Base-by-base conservation (phyloP, 2,797 vertebrate species). In the Protonibea diacanthus region DNA sequence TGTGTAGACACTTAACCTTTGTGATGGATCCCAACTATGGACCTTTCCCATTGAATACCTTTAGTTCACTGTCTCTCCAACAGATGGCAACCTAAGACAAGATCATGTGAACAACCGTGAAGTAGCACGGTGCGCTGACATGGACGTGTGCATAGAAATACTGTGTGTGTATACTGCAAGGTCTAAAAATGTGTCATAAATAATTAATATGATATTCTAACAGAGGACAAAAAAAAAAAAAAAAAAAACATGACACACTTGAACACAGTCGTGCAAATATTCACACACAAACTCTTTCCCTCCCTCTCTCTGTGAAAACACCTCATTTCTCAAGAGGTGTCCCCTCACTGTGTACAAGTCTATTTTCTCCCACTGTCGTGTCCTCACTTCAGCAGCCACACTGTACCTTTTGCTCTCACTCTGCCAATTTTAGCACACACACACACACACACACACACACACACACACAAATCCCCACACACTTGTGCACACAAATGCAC, bases 331-430 rank as follows among this genome's bases (percentile, higher is more conserved):
- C 85, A 74, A 66, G 81, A 81, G 76, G 72, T 38, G 1, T 73
- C 51, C 62, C 52, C 68, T 60, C 10, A 27, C 73, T 72, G 53
- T 83, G 51, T 63, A 76, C 68, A 48, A 48, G 59, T 83, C 81
- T 83, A 70, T 89, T 85, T 88, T 71, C 73, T 84, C 44, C 71
- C 40, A 38, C 76, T 75, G 78, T 88, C 86, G 83, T 78, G 77
- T 86, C 77, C 67, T 83, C 89, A 82, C 86, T 78, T 81, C 81
- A 74, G 63, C 80, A 76, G 70, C 76, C 77, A 49, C 63, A 62
- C 68, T 47, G 71, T 71, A 80, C 81, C 78, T 88, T 78, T 79
- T 79, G 61, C 71, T 85, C 81, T 74, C 63, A 53, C 76, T 61
- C 58, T 76, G 65, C 69, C 82, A 81, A 73, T 83, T 90, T 87